A percentile compares a stretch with the other conserved stretches of the same genome.
Conservation (phyloP, 2,113 vertebrate species). For the Gnathonemus longibarbis region DNA sequence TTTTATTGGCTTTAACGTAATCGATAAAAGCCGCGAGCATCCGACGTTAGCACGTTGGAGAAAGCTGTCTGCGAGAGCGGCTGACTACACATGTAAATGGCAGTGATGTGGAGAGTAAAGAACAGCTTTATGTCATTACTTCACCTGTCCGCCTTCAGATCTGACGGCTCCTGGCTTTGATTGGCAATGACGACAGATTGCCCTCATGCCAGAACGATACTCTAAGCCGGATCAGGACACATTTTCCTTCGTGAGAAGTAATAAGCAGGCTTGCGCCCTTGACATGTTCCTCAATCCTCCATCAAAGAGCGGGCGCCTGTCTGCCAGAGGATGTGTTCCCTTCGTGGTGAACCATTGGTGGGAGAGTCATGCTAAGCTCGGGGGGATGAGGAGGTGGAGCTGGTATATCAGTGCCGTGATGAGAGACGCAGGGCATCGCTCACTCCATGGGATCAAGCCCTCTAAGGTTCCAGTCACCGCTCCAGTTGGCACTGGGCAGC, state of each 20-base stretch:
- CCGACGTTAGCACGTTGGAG: neutral
- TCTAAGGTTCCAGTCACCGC: slow-evolving; percentile 47
- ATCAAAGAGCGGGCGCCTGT: slow-evolving; percentile 54
- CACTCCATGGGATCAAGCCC: slow-evolving; percentile 50
- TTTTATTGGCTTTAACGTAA: neutral
- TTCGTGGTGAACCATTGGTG: slow-evolving; percentile 43
- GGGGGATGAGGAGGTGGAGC: slow-evolving; percentile 54
- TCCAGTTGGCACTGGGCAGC: slow-evolving; percentile 26
- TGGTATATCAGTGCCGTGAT: slow-evolving; percentile 52
- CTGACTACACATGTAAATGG: slow-evolving; percentile 23
- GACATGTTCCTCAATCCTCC: slow-evolving; percentile 26
- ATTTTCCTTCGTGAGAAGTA: slow-evolving; percentile 38
- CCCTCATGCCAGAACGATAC: slow-evolving; percentile 34
- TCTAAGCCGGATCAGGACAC: slow-evolving; percentile 63
- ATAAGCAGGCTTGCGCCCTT: slow-evolving; percentile 31
- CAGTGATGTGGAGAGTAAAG: slow-evolving; percentile 41
- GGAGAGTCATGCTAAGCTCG: slow-evolving; percentile 56
- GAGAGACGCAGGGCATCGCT: slow-evolving; percentile 51
- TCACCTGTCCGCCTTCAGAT: slow-evolving; percentile 51
- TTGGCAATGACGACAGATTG: slow-evolving; percentile 42
- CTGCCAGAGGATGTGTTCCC: slow-evolving; percentile 60
- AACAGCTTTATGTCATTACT: slow-evolving; percentile 56
- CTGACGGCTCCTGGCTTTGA: slow-evolving; percentile 40
- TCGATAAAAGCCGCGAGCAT: neutral
- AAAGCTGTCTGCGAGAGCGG: slow-evolving; percentile 20